phyloP scores from a whole-genome alignment of 2,888 invertebrate species.

The Anthophora plumipes region DNA sequence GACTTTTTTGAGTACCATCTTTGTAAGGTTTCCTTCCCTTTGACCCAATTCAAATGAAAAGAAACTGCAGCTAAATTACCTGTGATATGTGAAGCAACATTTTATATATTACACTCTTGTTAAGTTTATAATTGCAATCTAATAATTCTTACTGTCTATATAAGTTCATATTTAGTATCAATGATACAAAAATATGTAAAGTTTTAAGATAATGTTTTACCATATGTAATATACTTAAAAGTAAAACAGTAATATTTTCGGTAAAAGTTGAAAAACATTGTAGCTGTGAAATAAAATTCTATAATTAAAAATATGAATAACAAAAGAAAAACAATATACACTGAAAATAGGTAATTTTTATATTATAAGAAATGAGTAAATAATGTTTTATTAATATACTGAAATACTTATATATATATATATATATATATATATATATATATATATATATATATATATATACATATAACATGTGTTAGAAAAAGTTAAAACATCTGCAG shows the following conservation, averaged over 20 bases:
- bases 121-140: not conserved
- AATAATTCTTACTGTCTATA: not conserved
- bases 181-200: not conserved
- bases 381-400: not conserved
- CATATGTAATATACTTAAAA: not conserved
- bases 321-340: not conserved
- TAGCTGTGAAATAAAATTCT: not conserved
- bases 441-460: not conserved
- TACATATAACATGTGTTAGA: too few relatives aligned
- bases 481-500: not conserved
- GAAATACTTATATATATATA: not conserved
- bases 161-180: not conserved
- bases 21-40: slow-evolving; percentile 66
- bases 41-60: slow-evolving; percentile 73
- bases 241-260: not conserved
- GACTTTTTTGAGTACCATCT: slow-evolving; percentile 69
- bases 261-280: not conserved
- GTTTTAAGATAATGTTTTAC: not conserved
- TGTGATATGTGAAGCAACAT: slow-evolving; percentile 33
- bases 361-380: not conserved
- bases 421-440: not conserved
- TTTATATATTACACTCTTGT: not conserved
- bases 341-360: not conserved
- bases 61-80: slow-evolving; percentile 69
- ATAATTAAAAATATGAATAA: not conserved